phyloP scores from a whole-genome alignment of 2,113 vertebrate species.

The Polyodon spathula region DNA sequence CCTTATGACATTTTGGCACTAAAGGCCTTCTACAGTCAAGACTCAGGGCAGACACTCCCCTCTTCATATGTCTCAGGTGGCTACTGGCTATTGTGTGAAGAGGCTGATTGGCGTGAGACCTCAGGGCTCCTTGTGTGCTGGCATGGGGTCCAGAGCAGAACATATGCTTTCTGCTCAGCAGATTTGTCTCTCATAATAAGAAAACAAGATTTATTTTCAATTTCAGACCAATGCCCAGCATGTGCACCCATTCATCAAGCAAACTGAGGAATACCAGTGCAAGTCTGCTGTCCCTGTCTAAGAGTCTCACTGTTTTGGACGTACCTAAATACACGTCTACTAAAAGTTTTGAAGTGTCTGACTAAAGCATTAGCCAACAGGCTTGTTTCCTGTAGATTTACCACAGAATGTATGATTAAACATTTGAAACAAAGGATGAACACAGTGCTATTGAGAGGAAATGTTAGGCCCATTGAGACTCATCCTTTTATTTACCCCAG shows the following conservation, averaged over 20 bases:
- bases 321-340: too few relatives aligned
- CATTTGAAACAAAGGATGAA: too few relatives aligned
- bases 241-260: constrained; percentile 22
- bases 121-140: constrained; percentile 32
- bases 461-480: too few relatives aligned
- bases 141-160: constrained; percentile 37
- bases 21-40: constrained; percentile 36
- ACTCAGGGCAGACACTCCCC: constrained; percentile 32
- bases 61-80: constrained; percentile 26
- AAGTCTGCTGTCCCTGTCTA: too few relatives aligned
- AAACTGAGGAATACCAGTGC: background rate
- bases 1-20: constrained; percentile 37
- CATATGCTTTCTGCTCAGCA: constrained; percentile 46
- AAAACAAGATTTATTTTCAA: constrained; percentile 54
- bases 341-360: too few relatives aligned
- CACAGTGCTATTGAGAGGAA: too few relatives aligned
- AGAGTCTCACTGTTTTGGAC: too few relatives aligned
- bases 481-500: too few relatives aligned
- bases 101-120: constrained; percentile 45
- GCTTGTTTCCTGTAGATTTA: too few relatives aligned
- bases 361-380: too few relatives aligned
- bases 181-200: constrained; percentile 54
- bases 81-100: constrained; percentile 38
- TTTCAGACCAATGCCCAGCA: constrained; percentile 38
- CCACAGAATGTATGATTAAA: too few relatives aligned